Evolutionary conservation across 2,888 invertebrate species (phyloP), one percentile per base, ranked within the genome.

Genomic region (Exephanes ischioxanthus): DNA sequence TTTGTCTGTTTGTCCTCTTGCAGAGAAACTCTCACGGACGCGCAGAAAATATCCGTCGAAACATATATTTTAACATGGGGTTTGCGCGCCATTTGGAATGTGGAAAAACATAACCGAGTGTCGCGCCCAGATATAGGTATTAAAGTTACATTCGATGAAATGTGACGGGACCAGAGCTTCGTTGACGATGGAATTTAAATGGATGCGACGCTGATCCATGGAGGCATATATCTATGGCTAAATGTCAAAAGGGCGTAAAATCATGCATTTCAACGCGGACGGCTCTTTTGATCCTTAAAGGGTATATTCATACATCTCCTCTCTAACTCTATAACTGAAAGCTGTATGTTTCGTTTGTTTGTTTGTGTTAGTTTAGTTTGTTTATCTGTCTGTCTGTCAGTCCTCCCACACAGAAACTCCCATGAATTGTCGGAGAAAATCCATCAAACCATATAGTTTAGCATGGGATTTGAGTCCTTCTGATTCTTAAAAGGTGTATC

Each of bases 61-160:
- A 3, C 16, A 16, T 48, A 16, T 16, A 16, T 48, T 48, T 48
- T 4, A 48, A 48, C 41, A 48, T 48, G 45, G 14, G 4, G 41
- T 48, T 48, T 16, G 14, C 6, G n/a, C 1, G 11, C 5, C 19
- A 45, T 19, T 33, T 1, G 4, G 19, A 37, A 71, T 55, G 9
- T 7, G 11, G 26, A 71, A 63, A 48, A 63, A 48, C 5, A 51
- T 22, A 26, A 58, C 33, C 2, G n/a, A 22, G 55, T 63, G 71
- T 79, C 71, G 16, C 53, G 63, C 48, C 33, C 79, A 79, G 71
- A 61, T 63, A 51, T 71, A 37, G n/a, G 22, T n/a, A 53, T 72
- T 51, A 63, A 63, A 80, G 53, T 80, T 37, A 41, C 22, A 19
- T 61, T 26, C 71, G 41, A 80, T 71, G 16, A 63, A 48, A 70